Evolutionary conservation across 2,797 vertebrate genomes (phyloP).

Genomic region (Danio aesculapii): DNA sequence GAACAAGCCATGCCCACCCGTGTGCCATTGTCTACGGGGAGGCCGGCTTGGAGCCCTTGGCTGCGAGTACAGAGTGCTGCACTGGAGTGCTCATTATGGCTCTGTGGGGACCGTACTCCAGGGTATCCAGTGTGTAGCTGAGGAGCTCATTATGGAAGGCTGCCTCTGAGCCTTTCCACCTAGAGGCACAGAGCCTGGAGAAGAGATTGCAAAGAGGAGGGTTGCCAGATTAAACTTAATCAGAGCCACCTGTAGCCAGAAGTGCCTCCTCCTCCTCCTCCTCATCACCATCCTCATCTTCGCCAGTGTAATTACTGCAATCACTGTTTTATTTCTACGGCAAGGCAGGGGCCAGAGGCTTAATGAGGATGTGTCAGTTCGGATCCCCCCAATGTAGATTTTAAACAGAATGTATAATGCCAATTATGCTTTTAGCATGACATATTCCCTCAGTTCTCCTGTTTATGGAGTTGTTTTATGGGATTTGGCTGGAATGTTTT

Average conservation of each 20-base stretch:
- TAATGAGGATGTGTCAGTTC: conserved; percentile 76
- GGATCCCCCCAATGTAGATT: conserved; percentile 67
- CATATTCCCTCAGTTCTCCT: conserved; percentile 55
- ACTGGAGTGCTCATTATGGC: conserved; percentile 84
- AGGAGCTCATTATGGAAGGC: conserved; percentile 83
- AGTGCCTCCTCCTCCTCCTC: conserved; percentile 62
- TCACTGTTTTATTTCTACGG: conserved; percentile 73
- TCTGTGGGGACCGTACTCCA: conserved; percentile 80
- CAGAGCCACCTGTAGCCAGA: conserved; percentile 82
- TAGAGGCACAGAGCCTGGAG: conserved; percentile 66
- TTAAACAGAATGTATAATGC: conserved; percentile 76
- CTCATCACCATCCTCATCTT: conserved; percentile 59
- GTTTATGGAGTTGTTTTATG: conserved; percentile 43
- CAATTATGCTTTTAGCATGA: conserved; percentile 76
- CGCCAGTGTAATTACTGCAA: conserved; percentile 78
- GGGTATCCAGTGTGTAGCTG: conserved; percentile 75
- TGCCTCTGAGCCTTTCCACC: conserved; percentile 66
- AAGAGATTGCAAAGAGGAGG: conserved; percentile 71
- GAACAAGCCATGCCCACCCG: conserved; percentile 73
- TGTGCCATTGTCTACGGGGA: conserved; percentile 71
- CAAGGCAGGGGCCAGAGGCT: conserved; percentile 70
- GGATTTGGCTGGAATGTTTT: conserved; percentile 37
- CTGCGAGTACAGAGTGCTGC: conserved; percentile 73
- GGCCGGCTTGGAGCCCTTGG: conserved; percentile 72
- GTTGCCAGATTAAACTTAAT: conserved; percentile 83